Evolutionary conservation across 2,797 vertebrate genomes (phyloP), one percentile per base, ranked within the genome.

Genomic region (Thalassophryne amazonica): DNA sequence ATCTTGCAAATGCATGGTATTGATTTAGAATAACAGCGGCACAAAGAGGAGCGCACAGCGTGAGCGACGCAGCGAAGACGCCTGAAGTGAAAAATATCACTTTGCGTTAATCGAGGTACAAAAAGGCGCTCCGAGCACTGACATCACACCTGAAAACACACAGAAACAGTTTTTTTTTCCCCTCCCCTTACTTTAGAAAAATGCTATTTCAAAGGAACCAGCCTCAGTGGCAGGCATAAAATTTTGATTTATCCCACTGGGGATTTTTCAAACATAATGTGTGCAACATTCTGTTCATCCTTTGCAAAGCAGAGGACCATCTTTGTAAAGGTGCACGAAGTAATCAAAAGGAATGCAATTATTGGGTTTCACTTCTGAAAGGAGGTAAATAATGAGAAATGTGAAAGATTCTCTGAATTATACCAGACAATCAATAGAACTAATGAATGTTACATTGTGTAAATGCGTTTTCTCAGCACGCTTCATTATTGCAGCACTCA

Each of bases 1-100:
- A 80, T 70, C 56, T 56, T 50, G 40, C 33, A 30, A 28, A 36
- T 41, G 42, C 14, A 33, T n/a, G 18, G 24, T 69, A 76, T 80
- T 57, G 69, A 73, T 51, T 67, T 2, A 6, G 36, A 29, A 37
- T 36, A 78, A 67, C 47, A 65, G 67, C 52, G 51, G 38, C 39
- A 72, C 42, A 71, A 76, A 76, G 7, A 60, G 18, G 53, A 30
- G 5, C 20, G 32, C 35, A 58, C 30, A 62, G 14, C 12, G 15
- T 10, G 17, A 37, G 31, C 3, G 35, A 16, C 17, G 0, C 15
- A 15, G 20, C 17, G 11, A n/a, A 53, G 18, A 20, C 11, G 15
- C 7, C 38, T 16, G 15, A 63, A 41, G 54, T 38, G 23, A 60
- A 45, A 51, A 56, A 38, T 38, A 25, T 33, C 1, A 22, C 30